Base-by-base conservation (phyloP, 92 coral and sea anemone genomes). In the Porites lobata region DNA sequence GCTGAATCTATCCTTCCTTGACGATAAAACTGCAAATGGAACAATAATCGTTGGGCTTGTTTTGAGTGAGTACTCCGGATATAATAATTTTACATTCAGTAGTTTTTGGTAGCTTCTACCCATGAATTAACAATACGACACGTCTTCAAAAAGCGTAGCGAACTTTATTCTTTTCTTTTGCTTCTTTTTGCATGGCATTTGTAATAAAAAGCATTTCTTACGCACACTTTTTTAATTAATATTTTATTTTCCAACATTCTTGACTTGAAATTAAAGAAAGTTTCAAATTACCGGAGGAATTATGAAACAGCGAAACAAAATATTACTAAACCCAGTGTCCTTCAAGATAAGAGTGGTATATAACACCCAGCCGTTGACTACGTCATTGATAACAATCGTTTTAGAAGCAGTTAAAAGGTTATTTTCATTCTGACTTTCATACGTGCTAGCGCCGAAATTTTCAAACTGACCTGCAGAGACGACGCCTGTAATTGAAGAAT, bases 41-140 rank as follows among this genome's bases (percentile, higher is more conserved):
- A 50, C 19, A 13, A 1, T 26, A 9, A 7, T 77, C 38, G 7
- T 59, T 77, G 53, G 52, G 7, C 9, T 77, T 17, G 19, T 59
- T 17, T 62, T 77, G 69, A 43, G 81, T 77, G 54, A 77, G 81
- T 77, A 24, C 32, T 22, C 24, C 24, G 24, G 26, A 59, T 15
- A 18, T 2, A 29, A 59, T 18, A 21, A 58, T 24, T 24, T 32
- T 22, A 14, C 38, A 6, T 24, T 59, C 6, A 3, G 32, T 17
- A 15, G n/a, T 17, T n/a, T 15, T 14, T 11, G 6, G 21, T 47
- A 13, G 13, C 22, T 18, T 29, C 10, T 12, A 7, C 43, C 43
- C 43, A 38, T 38, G 43, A 38, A 38, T 38, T 38, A 38, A 6
- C 43, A 38, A 38, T 38, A 38, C 6, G 6, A 38, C 43, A 38